Evolutionary conservation across 2,888 invertebrate species (phyloP).

Genomic region (Leucozona laternaria): DNA sequence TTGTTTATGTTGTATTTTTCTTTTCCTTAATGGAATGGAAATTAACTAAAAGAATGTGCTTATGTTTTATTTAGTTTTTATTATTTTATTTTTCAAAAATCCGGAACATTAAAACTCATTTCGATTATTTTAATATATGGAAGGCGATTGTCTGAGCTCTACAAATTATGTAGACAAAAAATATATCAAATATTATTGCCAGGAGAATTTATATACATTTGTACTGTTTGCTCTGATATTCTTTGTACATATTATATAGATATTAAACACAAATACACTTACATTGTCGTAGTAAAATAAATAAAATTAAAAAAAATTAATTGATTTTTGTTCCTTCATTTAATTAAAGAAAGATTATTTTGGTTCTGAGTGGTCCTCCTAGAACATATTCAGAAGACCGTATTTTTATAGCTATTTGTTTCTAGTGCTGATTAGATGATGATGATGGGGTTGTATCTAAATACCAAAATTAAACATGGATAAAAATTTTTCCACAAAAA

Average conservation of each 20-base stretch:
- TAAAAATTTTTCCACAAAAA: too few relatives aligned
- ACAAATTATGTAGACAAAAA: constrained; percentile 3
- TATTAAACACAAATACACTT: constrained; percentile 38
- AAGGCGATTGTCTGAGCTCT: constrained; percentile 1
- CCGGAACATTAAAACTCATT: neutral
- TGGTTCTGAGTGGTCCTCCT: neutral
- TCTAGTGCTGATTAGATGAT: too few relatives aligned
- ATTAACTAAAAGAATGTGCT: neutral
- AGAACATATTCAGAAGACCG: too few relatives aligned
- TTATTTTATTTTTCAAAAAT: neutral
- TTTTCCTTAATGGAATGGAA: neutral
- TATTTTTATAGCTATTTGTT: too few relatives aligned
- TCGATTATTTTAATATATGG: constrained; percentile 6
- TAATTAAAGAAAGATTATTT: neutral
- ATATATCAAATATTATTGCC: constrained; percentile 8
- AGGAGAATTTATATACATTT: constrained; percentile 38
- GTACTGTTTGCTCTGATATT: constrained; percentile 47
- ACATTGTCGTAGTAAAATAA: constrained; percentile 62
- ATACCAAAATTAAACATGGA: too few relatives aligned
- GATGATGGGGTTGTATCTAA: too few relatives aligned
- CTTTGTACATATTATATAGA: constrained; percentile 64
- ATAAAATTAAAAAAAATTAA: constrained; percentile 44
- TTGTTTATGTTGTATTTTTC: constrained; percentile 34
- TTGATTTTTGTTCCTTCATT: neutral
- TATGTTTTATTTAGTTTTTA: constrained; percentile 10